Percentiles rank a stretch among this genome's conserved stretches.
These are phyloP conservation scores for Aphyosemion australe DNA, from an alignment of 2,113 vertebrate species.

Conservation along the genomic window DNA sequence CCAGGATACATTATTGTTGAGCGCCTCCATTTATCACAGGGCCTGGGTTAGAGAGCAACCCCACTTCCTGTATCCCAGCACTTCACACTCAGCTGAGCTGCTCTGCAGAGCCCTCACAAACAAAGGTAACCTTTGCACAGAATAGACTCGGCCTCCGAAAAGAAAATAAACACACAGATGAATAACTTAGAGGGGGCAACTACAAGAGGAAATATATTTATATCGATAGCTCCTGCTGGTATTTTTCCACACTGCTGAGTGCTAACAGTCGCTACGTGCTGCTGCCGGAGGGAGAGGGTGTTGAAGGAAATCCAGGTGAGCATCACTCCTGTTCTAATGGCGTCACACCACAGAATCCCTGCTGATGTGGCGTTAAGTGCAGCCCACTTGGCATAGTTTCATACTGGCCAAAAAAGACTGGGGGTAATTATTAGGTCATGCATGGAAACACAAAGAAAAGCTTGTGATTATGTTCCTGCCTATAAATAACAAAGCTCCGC, in stretches of 20 bases:
- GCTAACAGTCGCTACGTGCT: constrained; percentile 70
- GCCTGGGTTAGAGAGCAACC: constrained; percentile 86
- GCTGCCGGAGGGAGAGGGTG: constrained; percentile 55
- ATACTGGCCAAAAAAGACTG: constrained; percentile 17
- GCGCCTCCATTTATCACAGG: constrained; percentile 91
- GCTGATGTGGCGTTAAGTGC: constrained; percentile 54
- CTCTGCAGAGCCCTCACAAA: constrained; percentile 77
- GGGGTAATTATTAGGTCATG: constrained; percentile 23
- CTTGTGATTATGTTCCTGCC: constrained; percentile 1
- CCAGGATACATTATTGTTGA: constrained; percentile 94
- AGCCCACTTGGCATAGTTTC: constrained; percentile 29
- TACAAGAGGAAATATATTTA: constrained; percentile 80
- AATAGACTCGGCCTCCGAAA: constrained; percentile 54
- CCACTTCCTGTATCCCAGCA: constrained; percentile 81
- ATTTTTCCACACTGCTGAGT: constrained; percentile 68
- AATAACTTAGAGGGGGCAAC: constrained; percentile 62
- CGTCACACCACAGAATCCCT: constrained; percentile 57
- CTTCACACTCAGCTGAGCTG: constrained; percentile 82
- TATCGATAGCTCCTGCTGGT: constrained; percentile 73
- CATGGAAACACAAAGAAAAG: constrained; percentile 2
- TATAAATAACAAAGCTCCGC: constrained; percentile 5
- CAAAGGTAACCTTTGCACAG: constrained; percentile 80
- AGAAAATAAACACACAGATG: constrained; percentile 73
- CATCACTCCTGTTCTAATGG: constrained; percentile 49
- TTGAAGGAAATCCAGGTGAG: constrained; percentile 79